Base-by-base conservation (phyloP, 1,140 invertebrate species). In the Hylyphantes graminicola region DNA sequence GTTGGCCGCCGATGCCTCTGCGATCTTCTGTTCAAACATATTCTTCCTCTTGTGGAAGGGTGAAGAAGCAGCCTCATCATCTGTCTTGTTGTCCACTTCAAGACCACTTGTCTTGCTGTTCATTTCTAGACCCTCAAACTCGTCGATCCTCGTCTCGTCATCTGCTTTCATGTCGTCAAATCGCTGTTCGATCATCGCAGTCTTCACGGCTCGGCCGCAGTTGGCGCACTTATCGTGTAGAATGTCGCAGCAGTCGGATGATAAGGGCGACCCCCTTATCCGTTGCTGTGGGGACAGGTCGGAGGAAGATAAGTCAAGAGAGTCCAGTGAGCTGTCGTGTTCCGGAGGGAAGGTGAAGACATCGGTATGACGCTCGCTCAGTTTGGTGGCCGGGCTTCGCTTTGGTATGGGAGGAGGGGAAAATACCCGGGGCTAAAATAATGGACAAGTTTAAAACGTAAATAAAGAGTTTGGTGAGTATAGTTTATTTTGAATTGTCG, bases 361-460 rank as follows among this genome's bases (percentile, higher is more conserved):
- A 2, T 5, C 13, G 19, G 57, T 21, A 21, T 73, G 61, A 19
- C 55, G 55, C 15, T 81, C 79, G 11, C 79, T 81, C 79, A 81
- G 15, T 50, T 57, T 53, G 50, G 79, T 81, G 0, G 55, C 54
- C 7, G 79, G 68, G 64, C 57, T 81, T 81, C 79, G 54, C 79
- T 81, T 81, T 64, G 79, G 79, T 73, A 81, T 64, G 15, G 79
- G 79, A 13, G 79, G 79, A 13, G 79, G 68, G 0, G 77, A 80
- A 53, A 17, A 59, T 9, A 81, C 21, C 73, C 63, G 61, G 57
- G 17, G 15, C 79, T 81, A 11, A 11, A 80, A 57, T 2, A 21
- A 7, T 13, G 0, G 53, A n/a, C n/a, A 76, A 50, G 57, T 3
- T 4, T 61, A 13, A 61, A 17, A 15, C 35, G 35, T 35, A 35